Base-by-base conservation (phyloP, 1,140 invertebrate species). In the Andrena cerasifolii region DNA sequence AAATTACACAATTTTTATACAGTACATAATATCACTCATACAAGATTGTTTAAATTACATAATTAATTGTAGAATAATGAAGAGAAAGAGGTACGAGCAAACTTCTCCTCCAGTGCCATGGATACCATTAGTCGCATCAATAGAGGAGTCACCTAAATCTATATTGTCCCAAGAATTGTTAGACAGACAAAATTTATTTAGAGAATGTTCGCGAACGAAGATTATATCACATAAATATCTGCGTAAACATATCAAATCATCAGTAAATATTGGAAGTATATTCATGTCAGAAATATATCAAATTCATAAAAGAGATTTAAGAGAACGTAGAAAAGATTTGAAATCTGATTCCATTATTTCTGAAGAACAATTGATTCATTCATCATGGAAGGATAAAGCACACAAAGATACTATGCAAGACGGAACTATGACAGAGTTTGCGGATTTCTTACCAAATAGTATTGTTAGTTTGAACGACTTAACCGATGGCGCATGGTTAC, bases 181-280 rank as follows among this genome's bases (percentile, higher is more conserved):
- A 24, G 26, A 80, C 36, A 51, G 49, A 12, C 72, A 62, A 16
- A 86, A 93, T 47, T 93, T 95, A 82, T 89, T 94, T 47, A 88
- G 91, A 45, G 86, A 92, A 31, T 88, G 91, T 72, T 94, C 94
- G 3, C 94, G 93, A 93, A 95, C 94, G 0, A 93, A 92, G 83
- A 93, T 93, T 10, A 93, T 94, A 0, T 94, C 94, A 0, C 94
- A 93, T 71, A 92, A 94, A 80, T 92, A 95, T 83, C 91, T 92
- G 36, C 93, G 93, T 63, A 89, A 93, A 45, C 94, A 94, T 82
- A 90, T 93, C 16, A 95, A 94, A 77, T 95, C 95, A 4, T 93
- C 93, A 51, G 95, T 96, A 90, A 94, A 93, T 51, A 95, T 95
- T 63, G 95, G 93, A 62, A 94, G 92, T 82, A 91, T 91, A 75